phyloP scores from a whole-genome alignment of 1,140 invertebrate genomes.

The Vanessa atalanta region DNA sequence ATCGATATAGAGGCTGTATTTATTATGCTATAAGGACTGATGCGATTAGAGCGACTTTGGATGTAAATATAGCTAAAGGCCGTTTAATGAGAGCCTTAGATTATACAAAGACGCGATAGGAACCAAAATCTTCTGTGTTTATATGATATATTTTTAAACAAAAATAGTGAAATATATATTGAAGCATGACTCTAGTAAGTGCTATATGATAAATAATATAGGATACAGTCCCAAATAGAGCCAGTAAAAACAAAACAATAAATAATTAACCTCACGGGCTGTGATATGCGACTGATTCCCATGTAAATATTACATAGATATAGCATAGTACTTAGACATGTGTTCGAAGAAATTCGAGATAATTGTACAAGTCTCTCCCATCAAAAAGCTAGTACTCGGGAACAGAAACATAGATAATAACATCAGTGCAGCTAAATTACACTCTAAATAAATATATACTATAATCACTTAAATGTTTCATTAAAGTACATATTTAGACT shows the following conservation, averaged over 20 bases:
- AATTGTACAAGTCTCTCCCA: slow-evolving; percentile 10
- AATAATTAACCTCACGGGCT: slow-evolving; percentile 52
- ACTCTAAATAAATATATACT: slow-evolving; percentile 10
- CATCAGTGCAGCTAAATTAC: slow-evolving; percentile 19
- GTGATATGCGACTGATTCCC: slow-evolving; percentile 66
- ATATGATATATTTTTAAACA: slow-evolving; percentile 35
- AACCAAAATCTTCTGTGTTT: not conserved
- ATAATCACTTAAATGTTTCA: not conserved
- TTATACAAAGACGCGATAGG: not conserved
- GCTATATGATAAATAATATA: slow-evolving; percentile 33
- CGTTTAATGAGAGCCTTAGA: not conserved
- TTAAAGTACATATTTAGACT: slow-evolving; percentile 7
- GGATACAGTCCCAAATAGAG: slow-evolving; percentile 49
- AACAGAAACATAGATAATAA: slow-evolving; percentile 4
- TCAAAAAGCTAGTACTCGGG: slow-evolving; percentile 6
- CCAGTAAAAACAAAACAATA: slow-evolving; percentile 39
- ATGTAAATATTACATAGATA: slow-evolving; percentile 53
- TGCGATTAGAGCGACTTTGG: slow-evolving; percentile 3
- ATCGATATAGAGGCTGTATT: slow-evolving; percentile 13
- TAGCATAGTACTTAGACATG: slow-evolving; percentile 48
- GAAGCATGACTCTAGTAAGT: slow-evolving; percentile 17
- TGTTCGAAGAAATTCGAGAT: slow-evolving; percentile 25
- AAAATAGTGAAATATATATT: slow-evolving; percentile 11
- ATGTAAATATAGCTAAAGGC: slow-evolving; percentile 7
- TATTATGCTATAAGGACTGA: slow-evolving; percentile 7